Percentiles rank a stretch among this genome's conserved stretches.
Evolutionary conservation across 2,888 invertebrate genomes (phyloP).

Genomic region (Branchellion lobata): DNA sequence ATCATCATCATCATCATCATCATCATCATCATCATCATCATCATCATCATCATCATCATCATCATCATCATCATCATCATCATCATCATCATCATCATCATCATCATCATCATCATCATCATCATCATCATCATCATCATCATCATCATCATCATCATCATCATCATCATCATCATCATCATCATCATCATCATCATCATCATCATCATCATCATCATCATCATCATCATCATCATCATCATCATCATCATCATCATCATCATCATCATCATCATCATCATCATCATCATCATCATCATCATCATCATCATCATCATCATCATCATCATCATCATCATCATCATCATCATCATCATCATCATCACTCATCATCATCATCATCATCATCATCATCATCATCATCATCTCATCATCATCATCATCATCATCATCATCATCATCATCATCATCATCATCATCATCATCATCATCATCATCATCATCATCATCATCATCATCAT

Average conservation of each 20-base stretch:
- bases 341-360: background rate
- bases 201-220: slow-evolving; percentile 1
- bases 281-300: background rate
- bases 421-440: background rate
- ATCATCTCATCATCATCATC: background rate
- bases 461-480: too few relatives aligned
- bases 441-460: slow-evolving; percentile 5
- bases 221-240: background rate
- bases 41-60: background rate
- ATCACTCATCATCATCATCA: too few relatives aligned
- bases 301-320: background rate
- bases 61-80: background rate
- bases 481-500: background rate
- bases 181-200: background rate
- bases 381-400: too few relatives aligned
- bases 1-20: slow-evolving; percentile 2
- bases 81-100: slow-evolving; percentile 1
- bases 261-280: background rate
- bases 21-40: background rate
- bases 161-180: background rate
- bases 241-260: slow-evolving; percentile 2
- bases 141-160: background rate
- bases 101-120: background rate
- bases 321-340: slow-evolving; percentile 1
- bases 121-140: slow-evolving; percentile 2